Evolutionary conservation across 2,797 vertebrate genomes (phyloP).

Genomic region (Pygocentrus nattereri): DNA sequence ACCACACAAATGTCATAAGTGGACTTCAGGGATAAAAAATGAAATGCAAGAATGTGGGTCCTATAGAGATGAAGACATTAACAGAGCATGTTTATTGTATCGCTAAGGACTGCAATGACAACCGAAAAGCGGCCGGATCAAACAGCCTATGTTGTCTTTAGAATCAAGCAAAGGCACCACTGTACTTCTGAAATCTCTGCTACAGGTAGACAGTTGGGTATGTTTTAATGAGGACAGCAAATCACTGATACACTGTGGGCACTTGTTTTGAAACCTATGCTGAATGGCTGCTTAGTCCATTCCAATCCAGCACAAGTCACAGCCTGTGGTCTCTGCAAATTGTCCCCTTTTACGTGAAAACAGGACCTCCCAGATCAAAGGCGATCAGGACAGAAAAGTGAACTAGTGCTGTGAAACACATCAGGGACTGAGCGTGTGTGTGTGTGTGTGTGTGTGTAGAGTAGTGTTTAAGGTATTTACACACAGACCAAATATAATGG

Average conservation of each 20-base stretch:
- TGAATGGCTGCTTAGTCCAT: constrained; percentile 26
- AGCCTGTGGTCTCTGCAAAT: constrained; percentile 52
- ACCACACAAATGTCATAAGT: too few species aligned
- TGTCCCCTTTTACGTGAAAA: constrained; percentile 49
- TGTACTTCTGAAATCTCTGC: background rate
- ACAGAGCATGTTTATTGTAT: background rate
- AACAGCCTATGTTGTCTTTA: background rate
- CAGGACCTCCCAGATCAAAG: constrained; percentile 25
- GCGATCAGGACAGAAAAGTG: constrained; percentile 24
- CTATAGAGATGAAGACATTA: background rate
- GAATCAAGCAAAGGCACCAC: too few species aligned
- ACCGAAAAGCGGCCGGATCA: too few species aligned
- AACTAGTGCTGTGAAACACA: constrained; percentile 24
- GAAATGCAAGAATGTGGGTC: too few species aligned
- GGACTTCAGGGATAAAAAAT: too few species aligned
- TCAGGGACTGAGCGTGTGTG: background rate
- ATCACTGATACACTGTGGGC: constrained; percentile 26
- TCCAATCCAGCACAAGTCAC: constrained; percentile 33
- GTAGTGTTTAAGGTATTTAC: constrained; percentile 23
- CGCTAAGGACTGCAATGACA: too few species aligned
- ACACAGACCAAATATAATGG: constrained; percentile 22
- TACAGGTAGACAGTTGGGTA: background rate
- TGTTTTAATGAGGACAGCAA: constrained; percentile 28
- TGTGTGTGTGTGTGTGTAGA: constrained; percentile 15
- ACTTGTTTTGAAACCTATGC: constrained; percentile 2